phyloP scores from a whole-genome alignment of 1,140 invertebrate genomes.

The Trissolcus basalis region DNA sequence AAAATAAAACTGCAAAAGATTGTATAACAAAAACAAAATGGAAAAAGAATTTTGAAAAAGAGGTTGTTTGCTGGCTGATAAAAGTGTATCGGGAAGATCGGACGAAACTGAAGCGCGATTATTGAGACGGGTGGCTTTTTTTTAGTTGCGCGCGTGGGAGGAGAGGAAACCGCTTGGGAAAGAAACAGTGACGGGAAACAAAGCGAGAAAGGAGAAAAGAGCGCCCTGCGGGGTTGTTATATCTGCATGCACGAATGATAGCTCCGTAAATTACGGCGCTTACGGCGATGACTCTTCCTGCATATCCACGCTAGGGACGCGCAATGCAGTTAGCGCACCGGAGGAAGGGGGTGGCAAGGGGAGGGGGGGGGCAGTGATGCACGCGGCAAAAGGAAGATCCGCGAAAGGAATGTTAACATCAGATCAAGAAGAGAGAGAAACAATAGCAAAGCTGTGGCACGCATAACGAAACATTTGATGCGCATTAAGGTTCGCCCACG shows the following conservation, averaged over 20 bases:
- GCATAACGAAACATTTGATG: constrained; percentile 56
- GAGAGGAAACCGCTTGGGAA: constrained; percentile 19
- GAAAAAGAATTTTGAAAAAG: no score
- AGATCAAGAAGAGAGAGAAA: constrained; percentile 59
- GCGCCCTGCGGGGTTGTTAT: constrained; percentile 58
- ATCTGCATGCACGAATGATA: constrained; percentile 72
- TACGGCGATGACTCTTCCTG: constrained; percentile 65
- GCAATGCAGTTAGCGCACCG: constrained; percentile 46
- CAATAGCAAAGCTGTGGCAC: constrained; percentile 47
- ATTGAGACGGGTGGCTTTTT: constrained; percentile 2
- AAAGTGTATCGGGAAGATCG: not conserved
- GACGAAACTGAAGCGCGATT: constrained; percentile 4
- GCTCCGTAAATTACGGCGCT: constrained; percentile 72
- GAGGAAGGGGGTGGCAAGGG: constrained; percentile 9
- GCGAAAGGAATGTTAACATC: constrained; percentile 54
- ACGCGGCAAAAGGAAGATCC: constrained; percentile 40
- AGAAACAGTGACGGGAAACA: constrained; percentile 26
- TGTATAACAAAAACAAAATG: no score
- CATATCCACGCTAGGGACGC: constrained; percentile 44
- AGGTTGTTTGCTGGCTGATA: no score
- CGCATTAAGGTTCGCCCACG: constrained; percentile 60
- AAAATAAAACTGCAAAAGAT: no score
- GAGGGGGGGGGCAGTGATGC: constrained; percentile 18
- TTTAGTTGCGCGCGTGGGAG: constrained; percentile 23
- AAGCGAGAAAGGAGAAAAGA: constrained; percentile 50